Base-by-base conservation (phyloP, 1,140 invertebrate species). In the Bombus polaris region DNA sequence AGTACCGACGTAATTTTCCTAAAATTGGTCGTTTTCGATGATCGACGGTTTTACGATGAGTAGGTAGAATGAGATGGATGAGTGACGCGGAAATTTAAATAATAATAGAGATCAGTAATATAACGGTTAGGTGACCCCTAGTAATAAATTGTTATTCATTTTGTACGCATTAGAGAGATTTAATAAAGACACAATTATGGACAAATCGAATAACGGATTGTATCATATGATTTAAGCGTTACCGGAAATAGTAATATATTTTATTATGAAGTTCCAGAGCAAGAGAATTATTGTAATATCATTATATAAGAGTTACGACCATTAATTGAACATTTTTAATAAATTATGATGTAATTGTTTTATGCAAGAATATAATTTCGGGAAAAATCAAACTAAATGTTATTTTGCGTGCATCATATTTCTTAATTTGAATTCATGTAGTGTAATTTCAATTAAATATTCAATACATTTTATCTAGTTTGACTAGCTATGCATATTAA, bases 81-180 rank as follows among this genome's bases (percentile, higher is more conserved):
- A 10, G 10, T n/a, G 37, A 53, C 32, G 32, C n/a, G 71, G 6
- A 47, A 74, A 74, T 73, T 73, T 62, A 39, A 82, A 73, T 82
- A 47, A 59, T 28, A 75, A 82, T 62, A 12, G 15, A 59, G 22
- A 74, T 62, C 39, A 65, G 70, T 68, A 39, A 37, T 13, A 44
- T 5, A 59, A 72, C 62, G n/a, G 53, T 74, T 32, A 32, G 2
- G 18, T 8, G 15, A 35, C 32, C 44, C 3, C 2, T 4, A 59
- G 32, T 32, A 37, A 10, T 32, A 10, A 53, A 37, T 39, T 78
- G 65, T 79, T 28, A 13, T 44, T 68, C 12, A 68, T 15, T 10
- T 65, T 77, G 18, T 68, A 59, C 1, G 22, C 25, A 15, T 22
- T 13, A 9, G 4, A 42, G 15, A 1, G 13, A 15, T 65, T 39